Evolutionary conservation across 2,113 vertebrate genomes (phyloP), one percentile per base, ranked within the genome.

Genomic region (Oxyura jamaicensis): DNA sequence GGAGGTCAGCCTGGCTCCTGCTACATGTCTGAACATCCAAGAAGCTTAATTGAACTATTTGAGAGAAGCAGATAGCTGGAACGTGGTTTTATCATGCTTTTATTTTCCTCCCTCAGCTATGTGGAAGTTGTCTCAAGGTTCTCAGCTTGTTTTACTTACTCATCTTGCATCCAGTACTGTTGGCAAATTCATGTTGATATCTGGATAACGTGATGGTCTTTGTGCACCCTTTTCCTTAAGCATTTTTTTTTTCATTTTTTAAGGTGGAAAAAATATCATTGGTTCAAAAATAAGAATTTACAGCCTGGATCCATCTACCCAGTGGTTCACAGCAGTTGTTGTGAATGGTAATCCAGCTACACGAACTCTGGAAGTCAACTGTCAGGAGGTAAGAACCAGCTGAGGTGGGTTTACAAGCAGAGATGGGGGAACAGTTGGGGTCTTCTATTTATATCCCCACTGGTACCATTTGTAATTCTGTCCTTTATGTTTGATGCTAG

Each of bases 281-380:
- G 98, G 98, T 69, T 98, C 97, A 26, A 98, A 98, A 97, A 97
- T 98, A 23, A 98, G 97, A 92, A 98, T 98, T 91, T 98, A 98
- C 74, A 98, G 98, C 88, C 96, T 98, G 96, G 97, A 98, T 81
- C 98, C 98, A 50, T 98, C 98, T 22, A 98, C 97, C 66, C 98
- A 98, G 93, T 98, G 98, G 98, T 98, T 98, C 95, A 97, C 97
- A 82, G 98, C 98, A 81, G 97, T 97, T 28, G 96, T 98, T 91
- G 95, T 98, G 63, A 98, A 98, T 93, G 97, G 98, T 31, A 98
- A 98, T 88, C 96, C 97, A 87, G 46, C 97, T 58, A 97, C 96
- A 29, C 97, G 98, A 92, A 98, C 97, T 63, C 96, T 98, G 23
- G 97, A 98, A 80, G 97, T 98, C 83, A 98, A 97, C 93, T 98